A percentile compares a stretch with the other conserved stretches of the same genome.
These are phyloP conservation scores for Mixornis gularis DNA, from an alignment of 2,113 vertebrate species.

Conservation along the genomic window DNA sequence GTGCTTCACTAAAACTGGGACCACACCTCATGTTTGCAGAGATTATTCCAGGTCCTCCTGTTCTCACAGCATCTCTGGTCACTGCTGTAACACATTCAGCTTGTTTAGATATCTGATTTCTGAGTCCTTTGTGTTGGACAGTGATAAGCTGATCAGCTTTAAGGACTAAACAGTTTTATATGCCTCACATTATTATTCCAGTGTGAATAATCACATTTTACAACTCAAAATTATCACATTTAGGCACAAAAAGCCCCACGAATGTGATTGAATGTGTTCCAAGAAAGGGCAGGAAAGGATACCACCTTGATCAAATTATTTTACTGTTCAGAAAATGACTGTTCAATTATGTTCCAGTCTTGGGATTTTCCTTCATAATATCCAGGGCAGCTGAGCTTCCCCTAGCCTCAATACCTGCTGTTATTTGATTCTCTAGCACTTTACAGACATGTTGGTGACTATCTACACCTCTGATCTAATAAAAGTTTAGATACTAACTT, in stretches of 20 bases:
- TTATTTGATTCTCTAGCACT: neutral
- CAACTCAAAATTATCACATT: neutral
- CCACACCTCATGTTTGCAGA: neutral
- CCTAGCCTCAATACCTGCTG: neutral
- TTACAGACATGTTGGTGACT: neutral
- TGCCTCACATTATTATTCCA: neutral
- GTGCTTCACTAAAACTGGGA: neutral
- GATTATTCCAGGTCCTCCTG: neutral
- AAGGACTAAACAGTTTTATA: neutral
- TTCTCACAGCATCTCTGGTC: neutral
- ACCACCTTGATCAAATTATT: neutral
- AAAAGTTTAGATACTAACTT: neutral
- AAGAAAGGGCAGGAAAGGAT: neutral
- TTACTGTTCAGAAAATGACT: constrained; percentile 3
- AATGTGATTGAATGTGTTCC: neutral
- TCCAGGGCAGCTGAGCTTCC: neutral
- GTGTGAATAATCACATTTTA: neutral
- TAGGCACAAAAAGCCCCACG: neutral
- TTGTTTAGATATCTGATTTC: neutral
- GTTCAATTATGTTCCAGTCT: neutral
- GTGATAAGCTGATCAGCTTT: constrained; percentile 23
- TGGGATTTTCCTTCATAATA: neutral
- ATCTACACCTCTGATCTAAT: neutral
- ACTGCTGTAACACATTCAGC: neutral
- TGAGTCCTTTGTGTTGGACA: neutral